These are phyloP conservation scores for Drosophila paramelanica DNA, from an alignment of 2,888 invertebrate genomes.

Conservation along the genomic window DNA sequence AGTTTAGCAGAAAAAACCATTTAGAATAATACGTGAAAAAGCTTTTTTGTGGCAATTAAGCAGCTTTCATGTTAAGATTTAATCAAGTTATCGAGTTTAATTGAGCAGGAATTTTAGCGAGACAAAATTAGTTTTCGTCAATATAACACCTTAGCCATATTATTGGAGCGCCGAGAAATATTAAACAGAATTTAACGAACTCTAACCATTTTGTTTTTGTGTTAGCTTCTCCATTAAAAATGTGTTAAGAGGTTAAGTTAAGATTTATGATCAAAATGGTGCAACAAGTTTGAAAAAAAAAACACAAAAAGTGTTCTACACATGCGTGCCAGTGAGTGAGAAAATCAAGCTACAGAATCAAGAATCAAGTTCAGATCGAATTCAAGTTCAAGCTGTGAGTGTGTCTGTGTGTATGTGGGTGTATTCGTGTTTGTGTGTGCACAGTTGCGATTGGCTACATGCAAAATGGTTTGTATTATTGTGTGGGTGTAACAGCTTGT, in stretches of 20 bases:
- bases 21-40: no score
- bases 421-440: conserved; percentile 12
- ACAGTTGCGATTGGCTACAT: conserved; percentile 50
- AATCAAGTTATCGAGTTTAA: no score
- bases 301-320: conserved; percentile 4
- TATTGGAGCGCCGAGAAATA: background rate
- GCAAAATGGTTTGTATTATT: conserved; percentile 32
- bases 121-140: background rate
- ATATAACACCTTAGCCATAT: background rate
- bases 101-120: background rate
- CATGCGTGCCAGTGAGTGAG: conserved; percentile 39
- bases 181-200: background rate
- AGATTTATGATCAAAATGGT: conserved; percentile 17
- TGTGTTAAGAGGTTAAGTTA: conserved; percentile 13
- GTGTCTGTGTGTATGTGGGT: conserved; percentile 2
- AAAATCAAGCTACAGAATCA: conserved; percentile 18
- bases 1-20: no score
- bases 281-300: conserved; percentile 7
- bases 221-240: background rate
- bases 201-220: conserved; percentile 21
- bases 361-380: conserved; percentile 43
- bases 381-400: conserved; percentile 41
- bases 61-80: no score
- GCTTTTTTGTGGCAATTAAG: no score
- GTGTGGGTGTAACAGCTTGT: conserved; percentile 23